These are phyloP conservation scores for Exephanes ischioxanthus DNA, from an alignment of 2,888 invertebrate species.

Conservation along the genomic window DNA sequence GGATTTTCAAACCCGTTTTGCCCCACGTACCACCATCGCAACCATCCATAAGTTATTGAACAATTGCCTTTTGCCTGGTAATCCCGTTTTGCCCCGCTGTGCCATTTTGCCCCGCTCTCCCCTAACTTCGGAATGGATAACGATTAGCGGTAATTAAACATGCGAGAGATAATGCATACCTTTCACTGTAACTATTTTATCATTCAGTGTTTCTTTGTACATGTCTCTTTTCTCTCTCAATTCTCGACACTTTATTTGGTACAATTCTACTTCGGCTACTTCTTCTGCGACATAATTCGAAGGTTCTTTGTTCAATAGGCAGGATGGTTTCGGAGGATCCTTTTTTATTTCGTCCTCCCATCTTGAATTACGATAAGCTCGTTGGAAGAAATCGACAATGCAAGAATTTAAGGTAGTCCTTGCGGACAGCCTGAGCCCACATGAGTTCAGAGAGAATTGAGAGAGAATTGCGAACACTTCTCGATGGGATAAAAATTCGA, in stretches of 20 bases:
- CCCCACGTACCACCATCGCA: too few relatives aligned
- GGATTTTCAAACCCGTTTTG: too few relatives aligned
- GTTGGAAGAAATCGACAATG: too few relatives aligned
- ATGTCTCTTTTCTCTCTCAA: conserved; percentile 90
- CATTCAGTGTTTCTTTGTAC: conserved; percentile 90
- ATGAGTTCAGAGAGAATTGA: too few relatives aligned
- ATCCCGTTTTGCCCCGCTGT: too few relatives aligned
- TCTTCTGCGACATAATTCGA: conserved; percentile 92
- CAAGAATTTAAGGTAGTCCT: too few relatives aligned
- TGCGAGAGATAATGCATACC: conserved; percentile 72
- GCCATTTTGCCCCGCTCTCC: too few relatives aligned
- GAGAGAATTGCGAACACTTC: too few relatives aligned
- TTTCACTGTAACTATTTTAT: conserved; percentile 89
- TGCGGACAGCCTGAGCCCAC: too few relatives aligned
- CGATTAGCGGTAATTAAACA: neutral
- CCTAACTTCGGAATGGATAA: neutral
- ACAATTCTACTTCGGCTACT: conserved; percentile 88
- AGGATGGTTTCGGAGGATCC: conserved; percentile 91
- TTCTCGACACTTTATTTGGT: conserved; percentile 89
- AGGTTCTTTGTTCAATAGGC: conserved; percentile 87
- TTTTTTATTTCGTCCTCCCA: conserved; percentile 96
- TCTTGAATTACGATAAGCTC: conserved; percentile 83
- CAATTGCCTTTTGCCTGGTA: too few relatives aligned
- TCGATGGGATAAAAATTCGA: too few relatives aligned
- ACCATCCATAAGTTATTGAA: too few relatives aligned